Base-by-base conservation (phyloP, 2,888 invertebrate species). In the Oligia latruncula region DNA sequence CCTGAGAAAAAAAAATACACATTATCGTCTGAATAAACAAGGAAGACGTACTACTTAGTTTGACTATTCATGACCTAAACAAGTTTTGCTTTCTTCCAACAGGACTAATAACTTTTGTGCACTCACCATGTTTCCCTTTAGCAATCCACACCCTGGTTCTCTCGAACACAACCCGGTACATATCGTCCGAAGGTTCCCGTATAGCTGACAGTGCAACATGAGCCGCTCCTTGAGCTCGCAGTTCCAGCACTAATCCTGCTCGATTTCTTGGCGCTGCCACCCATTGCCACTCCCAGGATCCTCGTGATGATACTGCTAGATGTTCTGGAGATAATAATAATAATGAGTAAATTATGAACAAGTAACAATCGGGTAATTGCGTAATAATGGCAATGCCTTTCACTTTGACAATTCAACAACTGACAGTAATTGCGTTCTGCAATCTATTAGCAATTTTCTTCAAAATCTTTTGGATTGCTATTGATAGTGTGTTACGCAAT, bases 251-350 rank as follows among this genome's bases (percentile, higher is more conserved):
- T n/a, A 98, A 91, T 4, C 97, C 97, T 43, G 97, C 97, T 82
- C 97, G 94, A 90, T 98, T 98, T 68, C 97, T 94, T 0, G 98
- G 98, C 0, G 98, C 97, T 0, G 97, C 95, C 65, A 98, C 97
- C 97, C 97, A 98, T 86, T 98, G 97, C 95, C 97, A 98, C 71
- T 97, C 97, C 96, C 97, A 98, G 15, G 97, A 97, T 8, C 97
- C 97, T 13, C 97, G 95, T 0, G 97, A 97, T 0, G 98, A 98
- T 23, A 98, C 97, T 8, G 98, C 97, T 72, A 98, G 93, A 90
- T 98, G 97, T 93, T 98, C 98, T 98, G 95, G 1, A 95, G 49
- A 40, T 40, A 76, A 49, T 29, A n/a, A 20, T 15, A 43, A 20
- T 15, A 43, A 20, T 15, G 0, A 8, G 2, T 13, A 0, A n/a